Percentiles rank a stretch among this genome's conserved stretches.
These are phyloP conservation scores for Hypanus sabinus DNA, from an alignment of 2,113 vertebrate species.

Conservation along the genomic window DNA sequence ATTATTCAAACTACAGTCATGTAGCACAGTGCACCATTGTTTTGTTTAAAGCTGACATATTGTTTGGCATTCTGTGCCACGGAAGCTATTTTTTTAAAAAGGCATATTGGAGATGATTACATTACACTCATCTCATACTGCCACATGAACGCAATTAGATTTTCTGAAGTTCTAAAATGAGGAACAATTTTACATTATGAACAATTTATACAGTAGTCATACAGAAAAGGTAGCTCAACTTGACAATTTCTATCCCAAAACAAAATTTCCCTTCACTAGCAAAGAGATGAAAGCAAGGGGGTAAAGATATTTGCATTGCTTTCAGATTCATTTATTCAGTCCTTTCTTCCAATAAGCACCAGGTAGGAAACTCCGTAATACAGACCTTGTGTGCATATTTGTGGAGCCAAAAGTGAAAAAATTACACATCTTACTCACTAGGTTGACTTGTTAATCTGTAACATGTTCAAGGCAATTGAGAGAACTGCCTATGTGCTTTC, in stretches of 20 bases:
- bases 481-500: neutral
- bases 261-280: neutral
- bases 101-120: neutral
- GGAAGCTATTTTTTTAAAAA: neutral
- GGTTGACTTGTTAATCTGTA: too few relatives aligned
- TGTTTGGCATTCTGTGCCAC: neutral
- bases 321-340: neutral
- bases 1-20: neutral
- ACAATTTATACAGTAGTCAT: neutral
- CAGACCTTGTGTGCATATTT: neutral
- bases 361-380: neutral
- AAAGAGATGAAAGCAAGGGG: neutral
- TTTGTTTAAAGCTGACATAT: neutral
- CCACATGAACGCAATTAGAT: neutral
- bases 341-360: neutral
- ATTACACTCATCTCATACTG: neutral
- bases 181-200: neutral
- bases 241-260: neutral
- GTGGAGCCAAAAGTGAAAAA: too few relatives aligned
- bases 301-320: neutral
- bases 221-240: neutral
- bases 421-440: too few relatives aligned
- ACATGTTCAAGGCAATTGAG: too few relatives aligned
- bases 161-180: neutral
- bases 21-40: neutral